A percentile compares a stretch with the other conserved stretches of the same genome.
Evolutionary conservation across 2,888 invertebrate species (phyloP).

Genomic region (Exephanes ischioxanthus): DNA sequence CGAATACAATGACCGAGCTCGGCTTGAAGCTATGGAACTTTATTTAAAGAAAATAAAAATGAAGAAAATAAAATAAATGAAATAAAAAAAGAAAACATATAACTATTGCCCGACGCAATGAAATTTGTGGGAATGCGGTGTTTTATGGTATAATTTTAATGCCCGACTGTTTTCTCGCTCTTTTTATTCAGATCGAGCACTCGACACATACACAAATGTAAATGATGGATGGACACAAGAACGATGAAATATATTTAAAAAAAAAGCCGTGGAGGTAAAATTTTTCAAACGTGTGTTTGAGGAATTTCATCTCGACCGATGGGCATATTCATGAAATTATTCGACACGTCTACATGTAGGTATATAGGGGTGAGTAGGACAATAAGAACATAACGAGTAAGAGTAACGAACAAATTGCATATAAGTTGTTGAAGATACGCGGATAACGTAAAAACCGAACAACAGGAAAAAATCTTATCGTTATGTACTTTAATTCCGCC

Average conservation of each 20-base stretch:
- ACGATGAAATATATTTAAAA: constrained; percentile 26
- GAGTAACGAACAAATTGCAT: background rate
- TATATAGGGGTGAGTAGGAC: constrained; percentile 60
- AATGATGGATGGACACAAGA: constrained; percentile 35
- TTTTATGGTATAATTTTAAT: background rate
- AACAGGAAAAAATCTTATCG: constrained; percentile 41
- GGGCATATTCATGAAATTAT: constrained; percentile 50
- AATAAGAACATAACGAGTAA: constrained; percentile 63
- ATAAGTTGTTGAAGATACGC: background rate
- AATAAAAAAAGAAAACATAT: constrained; percentile 23
- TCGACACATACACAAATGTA: constrained; percentile 32
- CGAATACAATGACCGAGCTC: constrained; percentile 43
- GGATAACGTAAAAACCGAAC: constrained; percentile 17
- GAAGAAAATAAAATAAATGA: background rate
- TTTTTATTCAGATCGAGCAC: constrained; percentile 48
- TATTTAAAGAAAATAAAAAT: background rate
- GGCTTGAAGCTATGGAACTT: constrained; percentile 8
- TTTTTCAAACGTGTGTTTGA: constrained; percentile 26
- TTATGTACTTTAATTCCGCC: constrained; percentile 54
- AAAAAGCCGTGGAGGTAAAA: constrained; percentile 31
- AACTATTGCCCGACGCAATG: constrained; percentile 4
- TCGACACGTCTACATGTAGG: constrained; percentile 57
- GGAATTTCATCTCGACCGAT: constrained; percentile 44
- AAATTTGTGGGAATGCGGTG: constrained; percentile 36
- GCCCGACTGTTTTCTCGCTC: constrained; percentile 37